phyloP scores from a whole-genome alignment of 2,797 vertebrate species.

The Gymnoscopelus braueri region DNA sequence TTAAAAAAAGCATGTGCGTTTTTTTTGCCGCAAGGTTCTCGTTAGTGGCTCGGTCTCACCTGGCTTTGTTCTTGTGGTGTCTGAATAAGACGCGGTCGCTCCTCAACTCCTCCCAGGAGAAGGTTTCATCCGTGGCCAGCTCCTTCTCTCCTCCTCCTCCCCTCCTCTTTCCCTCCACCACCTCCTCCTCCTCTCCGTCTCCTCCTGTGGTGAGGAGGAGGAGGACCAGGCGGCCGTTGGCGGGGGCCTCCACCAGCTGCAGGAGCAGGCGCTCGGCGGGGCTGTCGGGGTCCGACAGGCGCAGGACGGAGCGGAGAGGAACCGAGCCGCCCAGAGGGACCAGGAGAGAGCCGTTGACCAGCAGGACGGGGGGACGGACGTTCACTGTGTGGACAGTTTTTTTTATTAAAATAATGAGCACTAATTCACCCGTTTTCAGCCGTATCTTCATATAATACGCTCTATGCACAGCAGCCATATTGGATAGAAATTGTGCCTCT shows the following conservation, averaged over 20 bases:
- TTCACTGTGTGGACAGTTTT: conserved; percentile 69
- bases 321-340: conserved; percentile 83
- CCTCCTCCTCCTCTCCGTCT: conserved; percentile 40
- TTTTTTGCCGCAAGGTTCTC: no score
- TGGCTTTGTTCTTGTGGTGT: conserved; percentile 83
- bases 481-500: no score
- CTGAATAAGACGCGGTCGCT: conserved; percentile 81
- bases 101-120: conserved; percentile 83
- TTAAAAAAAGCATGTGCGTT: no score
- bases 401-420: no score
- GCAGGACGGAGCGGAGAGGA: conserved; percentile 75
- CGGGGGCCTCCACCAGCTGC: conserved; percentile 78
- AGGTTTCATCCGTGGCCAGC: conserved; percentile 77
- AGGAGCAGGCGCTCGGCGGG: conserved; percentile 73
- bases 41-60: conserved; percentile 74
- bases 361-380: conserved; percentile 70
- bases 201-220: conserved; percentile 46
- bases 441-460: no score
- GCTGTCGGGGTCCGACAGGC: conserved; percentile 75
- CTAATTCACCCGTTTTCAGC: no score
- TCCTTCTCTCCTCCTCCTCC: conserved; percentile 57
- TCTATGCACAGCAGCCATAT: no score
- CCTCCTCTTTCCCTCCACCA: neutral
- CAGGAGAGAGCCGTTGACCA: conserved; percentile 78
- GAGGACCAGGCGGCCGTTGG: conserved; percentile 82